Base-by-base conservation (phyloP, 2,888 invertebrate species). In the Rhagium mordax region DNA sequence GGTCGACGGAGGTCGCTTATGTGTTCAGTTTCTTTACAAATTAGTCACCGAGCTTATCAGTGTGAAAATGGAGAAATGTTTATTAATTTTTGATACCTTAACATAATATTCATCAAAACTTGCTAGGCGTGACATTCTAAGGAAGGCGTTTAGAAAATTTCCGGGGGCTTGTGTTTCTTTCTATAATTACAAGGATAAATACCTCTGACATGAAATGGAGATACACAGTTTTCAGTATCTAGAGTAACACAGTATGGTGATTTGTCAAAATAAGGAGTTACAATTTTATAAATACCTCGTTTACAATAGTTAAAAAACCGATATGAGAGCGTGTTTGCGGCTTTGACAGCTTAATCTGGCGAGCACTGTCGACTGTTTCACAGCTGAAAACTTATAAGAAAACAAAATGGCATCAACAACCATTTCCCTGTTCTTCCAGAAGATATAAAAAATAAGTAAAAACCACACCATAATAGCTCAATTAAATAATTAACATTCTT, bases 341-440 rank as follows among this genome's bases (percentile, higher is more conserved):
- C 78, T 75, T 74, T 75, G 76, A 79, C 80, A 77, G 79, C 78
- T 74, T 71, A 53, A 24, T 29, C 67, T 57, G 67, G 67, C 33
- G 67, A 57, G 77, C 73, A 76, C 77, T 75, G 78, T 77, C 75
- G 71, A 70, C 74, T 64, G 65, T 75, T 72, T 76, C 74, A 79
- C 78, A 79, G 82, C 81, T 82, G 81, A 83, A 83, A 82, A 82
- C 81, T 81, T 76, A 81, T 78, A 81, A 82, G 74, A 77, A 79
- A 75, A 79, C 74, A 77, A 76, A 79, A 74, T 76, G 81, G 77
- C 77, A 70, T 77, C 77, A 77, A 77, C 74, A 72, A 78, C 75
- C 74, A 77, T 71, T 68, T 72, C 72, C 74, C 73, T 72, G 57
- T 68, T 72, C 73, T 69, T 74, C 77, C 72, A 70, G 62, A 68